Conservation (phyloP, 2,888 invertebrate species). For the Disparrhopalites patrizii region DNA sequence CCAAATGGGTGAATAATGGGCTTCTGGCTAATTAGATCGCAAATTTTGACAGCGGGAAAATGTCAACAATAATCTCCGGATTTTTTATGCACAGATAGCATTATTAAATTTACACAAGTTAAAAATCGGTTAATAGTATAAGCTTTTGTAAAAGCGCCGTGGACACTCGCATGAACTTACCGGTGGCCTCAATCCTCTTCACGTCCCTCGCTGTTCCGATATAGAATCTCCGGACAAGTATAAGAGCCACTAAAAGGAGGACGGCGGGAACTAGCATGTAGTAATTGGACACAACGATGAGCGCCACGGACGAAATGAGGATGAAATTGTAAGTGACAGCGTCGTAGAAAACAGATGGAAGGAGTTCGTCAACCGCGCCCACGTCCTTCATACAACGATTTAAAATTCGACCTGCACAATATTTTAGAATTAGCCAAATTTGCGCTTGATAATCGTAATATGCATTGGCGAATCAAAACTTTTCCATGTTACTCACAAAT, state of each 20-base stretch:
- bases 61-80: too few species aligned
- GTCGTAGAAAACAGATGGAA: conserved; percentile 64
- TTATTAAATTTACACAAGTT: too few species aligned
- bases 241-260: conserved; percentile 52
- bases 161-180: conserved; percentile 50
- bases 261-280: conserved; percentile 51
- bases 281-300: conserved; percentile 54
- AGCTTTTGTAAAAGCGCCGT: too few species aligned
- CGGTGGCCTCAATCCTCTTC: conserved; percentile 55
- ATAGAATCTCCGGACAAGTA: conserved; percentile 53
- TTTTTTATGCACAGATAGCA: too few species aligned
- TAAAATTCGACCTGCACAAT: conserved; percentile 64
- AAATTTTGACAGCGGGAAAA: too few species aligned
- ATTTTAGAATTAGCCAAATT: not conserved
- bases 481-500: not conserved
- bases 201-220: conserved; percentile 54
- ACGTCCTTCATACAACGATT: conserved; percentile 83
- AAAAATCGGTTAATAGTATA: too few species aligned
- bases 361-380: conserved; percentile 69
- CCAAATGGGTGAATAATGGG: conserved; percentile 91
- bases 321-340: conserved; percentile 54
- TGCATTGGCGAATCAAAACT: not conserved
- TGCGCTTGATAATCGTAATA: not conserved
- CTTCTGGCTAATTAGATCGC: conserved; percentile 88
- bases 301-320: conserved; percentile 53